Percentiles rank a stretch among this genome's conserved stretches.
These are phyloP conservation scores for Nemapogon koenigi DNA, from an alignment of 2,888 invertebrate genomes.

Conservation along the genomic window DNA sequence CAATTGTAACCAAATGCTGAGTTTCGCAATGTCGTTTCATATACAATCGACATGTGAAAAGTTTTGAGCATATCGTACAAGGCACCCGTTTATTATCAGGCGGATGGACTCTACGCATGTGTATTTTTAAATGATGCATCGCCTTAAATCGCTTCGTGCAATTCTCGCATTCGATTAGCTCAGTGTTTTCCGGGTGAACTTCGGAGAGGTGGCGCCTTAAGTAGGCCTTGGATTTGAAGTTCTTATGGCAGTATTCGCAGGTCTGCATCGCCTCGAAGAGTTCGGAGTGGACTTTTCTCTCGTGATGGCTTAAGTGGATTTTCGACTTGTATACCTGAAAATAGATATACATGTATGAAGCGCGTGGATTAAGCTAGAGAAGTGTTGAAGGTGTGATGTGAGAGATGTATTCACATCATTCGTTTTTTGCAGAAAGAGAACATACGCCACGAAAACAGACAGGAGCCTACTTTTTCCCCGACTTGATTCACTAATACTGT, in stretches of 20 bases:
- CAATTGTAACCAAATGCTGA: neutral
- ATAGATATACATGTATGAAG: no score
- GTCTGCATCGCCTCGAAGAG: neutral
- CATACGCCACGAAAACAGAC: no score
- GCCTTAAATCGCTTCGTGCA: neutral
- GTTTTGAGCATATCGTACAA: neutral
- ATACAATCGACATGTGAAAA: neutral
- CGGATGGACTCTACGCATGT: neutral
- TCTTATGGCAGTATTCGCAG: neutral
- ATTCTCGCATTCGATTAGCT: neutral
- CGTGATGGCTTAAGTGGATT: neutral
- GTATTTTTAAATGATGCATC: neutral
- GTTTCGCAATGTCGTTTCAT: neutral
- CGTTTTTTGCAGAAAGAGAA: no score
- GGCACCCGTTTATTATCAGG: neutral
- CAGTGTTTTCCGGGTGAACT: neutral
- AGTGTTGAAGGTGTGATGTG: no score
- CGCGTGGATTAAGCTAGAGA: no score
- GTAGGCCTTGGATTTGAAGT: conserved; percentile 1
- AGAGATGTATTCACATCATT: no score
- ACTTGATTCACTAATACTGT: no score
- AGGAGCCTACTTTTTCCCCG: no score
- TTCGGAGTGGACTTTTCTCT: conserved; percentile 1
- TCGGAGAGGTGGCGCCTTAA: neutral
- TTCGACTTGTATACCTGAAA: neutral